Evolutionary conservation across 2,113 vertebrate species (phyloP), one percentile per base, ranked within the genome.

Genomic region (Suncus etruscus): DNA sequence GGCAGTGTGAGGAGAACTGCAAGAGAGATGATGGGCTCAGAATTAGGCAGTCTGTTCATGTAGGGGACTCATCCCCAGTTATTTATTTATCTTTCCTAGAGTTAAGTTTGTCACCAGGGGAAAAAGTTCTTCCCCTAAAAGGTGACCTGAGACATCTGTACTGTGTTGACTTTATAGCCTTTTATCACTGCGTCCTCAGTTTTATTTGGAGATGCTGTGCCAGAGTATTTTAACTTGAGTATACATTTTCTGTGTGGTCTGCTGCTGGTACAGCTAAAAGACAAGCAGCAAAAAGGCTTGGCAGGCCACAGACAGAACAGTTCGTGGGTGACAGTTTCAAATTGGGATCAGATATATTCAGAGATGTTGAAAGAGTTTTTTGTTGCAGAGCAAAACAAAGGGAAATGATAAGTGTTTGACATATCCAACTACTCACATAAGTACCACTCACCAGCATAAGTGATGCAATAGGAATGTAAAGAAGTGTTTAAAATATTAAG

Each of bases 101-200:
- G n/a, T 15, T 22, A 24, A 11, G 8, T 18, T 84, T 65, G 12
- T 91, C 77, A 74, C 51, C 58, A 61, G 58, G 0, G 9, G 69
- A 86, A 29, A 12, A 58, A 24, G 50, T 15, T 29, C 82, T 95
- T 91, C 72, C 20, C 86, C 29, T 45, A 20, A n/a, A 86, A 47
- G 65, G 25, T 82, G 45, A 72, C 54, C 66, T 5, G 3, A 65
- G 12, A n/a, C 0, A 0, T 78, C 73, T 66, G 18, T 18, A 15
- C n/a, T 48, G 27, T 16, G 9, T 8, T 73, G 74, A 72, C 65
- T 63, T 78, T 8, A 58, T 72, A 78, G 54, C 22, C 74, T 92
- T 89, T 86, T 54, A 81, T 89, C 66, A 79, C 39, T 50, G n/a
- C 80, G 87, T 87, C 39, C 58, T 89, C 54, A 9, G 58, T 74